A percentile compares a stretch with the other conserved stretches of the same genome.
phyloP scores from a whole-genome alignment of 64 coral and sea anemone genomes.

The Stylophora pistillata region DNA sequence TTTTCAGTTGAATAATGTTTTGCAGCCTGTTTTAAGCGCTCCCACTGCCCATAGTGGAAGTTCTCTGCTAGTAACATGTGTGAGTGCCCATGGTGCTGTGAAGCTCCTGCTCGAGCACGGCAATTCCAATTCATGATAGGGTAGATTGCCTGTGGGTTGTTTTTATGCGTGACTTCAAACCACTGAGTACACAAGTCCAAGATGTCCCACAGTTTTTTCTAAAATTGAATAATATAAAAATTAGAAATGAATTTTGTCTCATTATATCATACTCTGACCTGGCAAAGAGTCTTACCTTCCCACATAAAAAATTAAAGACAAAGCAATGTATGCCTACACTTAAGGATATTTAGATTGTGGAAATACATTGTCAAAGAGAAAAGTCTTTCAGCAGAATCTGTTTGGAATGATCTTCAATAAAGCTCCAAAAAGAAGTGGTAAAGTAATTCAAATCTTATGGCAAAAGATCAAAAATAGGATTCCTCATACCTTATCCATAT shows the following conservation, averaged over 20 bases:
- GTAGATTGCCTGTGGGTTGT: slow-evolving; percentile 52
- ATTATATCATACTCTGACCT: too few species aligned
- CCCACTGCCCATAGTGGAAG: slow-evolving; percentile 81
- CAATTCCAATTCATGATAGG: slow-evolving; percentile 78
- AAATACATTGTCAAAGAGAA: too few species aligned
- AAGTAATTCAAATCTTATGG: too few species aligned
- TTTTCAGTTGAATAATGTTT: slow-evolving; percentile 54
- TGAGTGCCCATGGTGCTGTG: slow-evolving; percentile 74
- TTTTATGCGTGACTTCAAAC: slow-evolving; percentile 73
- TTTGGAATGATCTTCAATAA: too few species aligned
- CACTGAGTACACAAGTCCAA: slow-evolving; percentile 53
- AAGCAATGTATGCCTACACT: too few species aligned
- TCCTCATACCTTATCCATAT: slow-evolving; percentile 44
- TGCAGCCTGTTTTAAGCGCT: slow-evolving; percentile 41
- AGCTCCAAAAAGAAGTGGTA: too few species aligned
- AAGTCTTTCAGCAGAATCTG: too few species aligned
- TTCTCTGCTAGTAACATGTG: slow-evolving; percentile 69
- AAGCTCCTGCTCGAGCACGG: slow-evolving; percentile 66
- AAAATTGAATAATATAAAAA: slow-evolving; percentile 1
- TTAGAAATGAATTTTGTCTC: too few species aligned
- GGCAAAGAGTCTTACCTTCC: too few species aligned
- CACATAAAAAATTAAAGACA: too few species aligned
- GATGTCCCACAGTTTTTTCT: slow-evolving; percentile 71
- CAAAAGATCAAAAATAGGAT: too few species aligned
- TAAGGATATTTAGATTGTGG: too few species aligned